Evolutionary conservation across 2,113 vertebrate species (phyloP).

Genomic region (Catagonus wagneri): DNA sequence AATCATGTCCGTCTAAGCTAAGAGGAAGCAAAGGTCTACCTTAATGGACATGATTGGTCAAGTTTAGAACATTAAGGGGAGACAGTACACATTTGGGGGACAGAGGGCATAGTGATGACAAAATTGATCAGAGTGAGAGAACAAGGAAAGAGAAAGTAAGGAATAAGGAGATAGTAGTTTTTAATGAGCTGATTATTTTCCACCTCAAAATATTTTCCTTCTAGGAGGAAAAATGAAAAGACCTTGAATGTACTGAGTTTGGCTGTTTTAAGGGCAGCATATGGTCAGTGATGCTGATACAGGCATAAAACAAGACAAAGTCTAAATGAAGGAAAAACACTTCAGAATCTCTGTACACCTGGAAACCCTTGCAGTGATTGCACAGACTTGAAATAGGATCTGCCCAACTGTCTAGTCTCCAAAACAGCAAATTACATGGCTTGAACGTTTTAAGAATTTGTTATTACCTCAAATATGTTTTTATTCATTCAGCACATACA

Average conservation of each 20-base stretch:
- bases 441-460: slow-evolving; percentile 30
- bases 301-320: neutral
- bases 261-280: neutral
- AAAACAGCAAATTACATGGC: slow-evolving; percentile 16
- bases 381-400: neutral
- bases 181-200: neutral
- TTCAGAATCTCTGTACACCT: neutral
- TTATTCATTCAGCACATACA: neutral
- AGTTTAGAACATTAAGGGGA: too few species aligned
- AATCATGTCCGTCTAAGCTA: neutral
- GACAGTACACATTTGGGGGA: fast-evolving
- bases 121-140: neutral
- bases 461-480: slow-evolving; percentile 32
- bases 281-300: neutral
- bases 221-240: neutral
- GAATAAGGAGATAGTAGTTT: neutral
- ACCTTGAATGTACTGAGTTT: neutral
- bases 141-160: neutral
- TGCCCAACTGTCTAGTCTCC: neutral
- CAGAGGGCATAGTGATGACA: fast-evolving
- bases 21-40: neutral
- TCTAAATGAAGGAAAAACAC: neutral
- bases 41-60: neutral
- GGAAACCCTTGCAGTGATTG: neutral
- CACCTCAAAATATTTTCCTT: neutral